These are phyloP conservation scores for Drosophila silvestris DNA, from an alignment of 2,888 invertebrate genomes.

Conservation along the genomic window DNA sequence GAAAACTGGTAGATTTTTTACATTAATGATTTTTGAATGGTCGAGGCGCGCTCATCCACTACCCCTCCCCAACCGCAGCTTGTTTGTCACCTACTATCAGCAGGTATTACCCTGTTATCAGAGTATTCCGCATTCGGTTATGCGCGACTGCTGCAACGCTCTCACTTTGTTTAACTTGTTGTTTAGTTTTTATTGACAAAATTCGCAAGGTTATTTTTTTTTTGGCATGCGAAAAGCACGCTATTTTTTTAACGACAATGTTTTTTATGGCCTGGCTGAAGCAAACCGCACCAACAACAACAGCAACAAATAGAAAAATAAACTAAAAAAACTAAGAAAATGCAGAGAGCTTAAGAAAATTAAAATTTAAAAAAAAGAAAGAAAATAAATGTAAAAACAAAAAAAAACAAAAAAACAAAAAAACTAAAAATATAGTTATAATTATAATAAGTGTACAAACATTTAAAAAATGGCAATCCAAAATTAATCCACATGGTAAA, in stretches of 20 bases:
- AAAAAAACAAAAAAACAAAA: slow-evolving; percentile 3
- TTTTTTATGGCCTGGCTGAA: slow-evolving; percentile 38
- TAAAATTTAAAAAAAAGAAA: too few relatives aligned
- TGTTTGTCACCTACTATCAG: not conserved
- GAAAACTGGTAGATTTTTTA: not conserved
- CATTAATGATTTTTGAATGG: not conserved
- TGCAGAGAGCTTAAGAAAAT: not conserved
- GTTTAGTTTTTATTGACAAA: slow-evolving; percentile 16
- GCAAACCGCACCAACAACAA: slow-evolving; percentile 12
- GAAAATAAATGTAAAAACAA: not conserved
- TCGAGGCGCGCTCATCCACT: not conserved
- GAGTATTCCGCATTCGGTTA: not conserved
- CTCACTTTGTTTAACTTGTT: not conserved
- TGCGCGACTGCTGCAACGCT: not conserved
- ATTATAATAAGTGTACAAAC: slow-evolving; percentile 55
- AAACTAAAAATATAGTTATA: slow-evolving; percentile 10
- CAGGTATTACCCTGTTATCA: not conserved
- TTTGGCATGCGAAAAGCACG: slow-evolving; percentile 19
- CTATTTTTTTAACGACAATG: slow-evolving; percentile 27
- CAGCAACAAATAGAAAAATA: slow-evolving; percentile 5
- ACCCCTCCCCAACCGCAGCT: not conserved
- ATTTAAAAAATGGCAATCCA: slow-evolving; percentile 67
- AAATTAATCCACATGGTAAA: slow-evolving; percentile 73
- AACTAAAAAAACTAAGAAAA: not conserved
- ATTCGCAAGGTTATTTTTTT: slow-evolving; percentile 42